phyloP scores from a whole-genome alignment of 2,113 vertebrate species.

The Raja brachyura region DNA sequence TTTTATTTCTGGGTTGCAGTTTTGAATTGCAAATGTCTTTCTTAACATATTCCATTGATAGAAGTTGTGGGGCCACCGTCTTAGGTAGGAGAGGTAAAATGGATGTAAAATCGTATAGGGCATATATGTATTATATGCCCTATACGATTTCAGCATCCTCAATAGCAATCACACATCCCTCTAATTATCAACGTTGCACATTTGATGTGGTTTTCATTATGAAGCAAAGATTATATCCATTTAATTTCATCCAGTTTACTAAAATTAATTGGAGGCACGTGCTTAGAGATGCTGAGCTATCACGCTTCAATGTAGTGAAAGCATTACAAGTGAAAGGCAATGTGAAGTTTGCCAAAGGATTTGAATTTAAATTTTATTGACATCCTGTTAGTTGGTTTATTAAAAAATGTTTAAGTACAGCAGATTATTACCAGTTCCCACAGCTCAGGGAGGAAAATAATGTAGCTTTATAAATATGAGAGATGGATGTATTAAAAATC shows the following conservation, averaged over 20 bases:
- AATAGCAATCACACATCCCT: not conserved
- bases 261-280: not conserved
- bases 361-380: not conserved
- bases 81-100: not conserved
- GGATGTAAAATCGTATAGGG: too few relatives aligned
- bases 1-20: not conserved
- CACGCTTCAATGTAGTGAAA: not conserved
- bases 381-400: not conserved
- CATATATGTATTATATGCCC: not conserved
- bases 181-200: not conserved
- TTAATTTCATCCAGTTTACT: not conserved
- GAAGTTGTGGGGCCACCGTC: not conserved
- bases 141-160: not conserved
- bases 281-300: not conserved
- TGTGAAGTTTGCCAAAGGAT: not conserved
- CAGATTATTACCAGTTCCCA: not conserved
- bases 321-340: not conserved
- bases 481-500: conserved; percentile 9
- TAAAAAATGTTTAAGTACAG: conserved; percentile 17
- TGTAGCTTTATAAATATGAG: not conserved
- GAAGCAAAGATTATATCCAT: not conserved
- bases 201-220: not conserved
- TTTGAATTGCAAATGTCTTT: not conserved
- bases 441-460: not conserved
- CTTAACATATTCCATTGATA: not conserved